Evolutionary conservation across 2,797 vertebrate species (phyloP).

Genomic region (Spinus pinus): DNA sequence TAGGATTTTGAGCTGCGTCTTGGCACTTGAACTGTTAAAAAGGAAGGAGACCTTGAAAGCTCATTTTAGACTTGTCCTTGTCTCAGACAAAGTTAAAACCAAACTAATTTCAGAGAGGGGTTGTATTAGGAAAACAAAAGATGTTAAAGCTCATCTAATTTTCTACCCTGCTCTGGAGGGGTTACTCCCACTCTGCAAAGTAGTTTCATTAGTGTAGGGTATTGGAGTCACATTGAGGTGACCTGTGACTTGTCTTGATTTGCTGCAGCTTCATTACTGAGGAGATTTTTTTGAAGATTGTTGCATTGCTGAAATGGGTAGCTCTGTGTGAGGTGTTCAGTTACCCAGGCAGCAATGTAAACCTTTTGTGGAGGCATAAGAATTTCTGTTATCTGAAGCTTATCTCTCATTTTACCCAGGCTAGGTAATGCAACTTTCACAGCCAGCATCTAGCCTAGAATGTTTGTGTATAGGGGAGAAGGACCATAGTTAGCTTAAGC

Average conservation of each 20-base stretch:
- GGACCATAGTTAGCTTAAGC: not conserved
- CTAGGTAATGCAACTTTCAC: not conserved
- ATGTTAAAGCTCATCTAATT: not conserved
- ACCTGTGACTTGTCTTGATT: not conserved
- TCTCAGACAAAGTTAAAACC: not conserved
- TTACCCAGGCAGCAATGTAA: not conserved
- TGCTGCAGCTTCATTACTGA: not conserved
- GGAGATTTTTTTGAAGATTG: not conserved
- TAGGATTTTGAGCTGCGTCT: not conserved
- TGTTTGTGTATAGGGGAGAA: no score
- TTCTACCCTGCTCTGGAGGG: not conserved
- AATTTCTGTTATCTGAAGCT: constrained; percentile 1
- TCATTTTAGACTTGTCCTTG: not conserved
- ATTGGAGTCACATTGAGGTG: not conserved
- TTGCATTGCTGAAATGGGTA: not conserved
- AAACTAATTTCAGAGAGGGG: not conserved
- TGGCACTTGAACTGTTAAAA: not conserved
- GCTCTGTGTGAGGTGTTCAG: not conserved
- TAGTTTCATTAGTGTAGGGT: not conserved
- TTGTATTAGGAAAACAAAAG: not conserved
- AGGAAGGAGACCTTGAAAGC: not conserved
- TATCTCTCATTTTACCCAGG: not conserved
- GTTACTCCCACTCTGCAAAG: not conserved
- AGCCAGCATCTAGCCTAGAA: not conserved
- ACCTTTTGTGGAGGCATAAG: not conserved